Evolutionary conservation across 2,797 vertebrate species (phyloP).

Genomic region (Helarctos malayanus): DNA sequence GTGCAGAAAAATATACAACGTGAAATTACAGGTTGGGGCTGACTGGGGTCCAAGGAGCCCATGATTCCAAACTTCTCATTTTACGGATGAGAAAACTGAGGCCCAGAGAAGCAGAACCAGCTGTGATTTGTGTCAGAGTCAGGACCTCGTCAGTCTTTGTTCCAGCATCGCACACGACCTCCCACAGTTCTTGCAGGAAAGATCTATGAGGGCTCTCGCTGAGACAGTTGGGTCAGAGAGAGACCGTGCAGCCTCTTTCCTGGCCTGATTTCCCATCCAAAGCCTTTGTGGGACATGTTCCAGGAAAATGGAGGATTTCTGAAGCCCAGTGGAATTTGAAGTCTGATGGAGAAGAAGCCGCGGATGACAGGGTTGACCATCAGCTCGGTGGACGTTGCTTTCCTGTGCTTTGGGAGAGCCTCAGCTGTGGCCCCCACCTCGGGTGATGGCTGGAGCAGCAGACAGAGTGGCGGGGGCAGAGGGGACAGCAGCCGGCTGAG

Average conservation of each 20-base stretch:
- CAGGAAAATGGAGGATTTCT: background rate
- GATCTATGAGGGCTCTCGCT: fast-evolving
- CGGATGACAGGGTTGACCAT: background rate
- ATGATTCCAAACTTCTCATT: background rate
- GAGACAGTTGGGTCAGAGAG: background rate
- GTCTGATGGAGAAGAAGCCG: background rate
- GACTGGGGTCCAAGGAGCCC: background rate
- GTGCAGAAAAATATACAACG: background rate
- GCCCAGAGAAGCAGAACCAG: background rate
- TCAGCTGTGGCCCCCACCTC: fast-evolving
- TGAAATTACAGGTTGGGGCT: background rate
- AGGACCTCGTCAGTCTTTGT: too few relatives aligned
- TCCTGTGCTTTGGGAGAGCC: background rate
- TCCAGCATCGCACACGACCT: fast-evolving
- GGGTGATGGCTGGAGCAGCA: background rate
- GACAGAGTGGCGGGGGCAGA: constrained; percentile 74
- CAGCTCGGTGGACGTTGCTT: background rate
- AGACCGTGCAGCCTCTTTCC: background rate
- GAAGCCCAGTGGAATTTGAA: background rate
- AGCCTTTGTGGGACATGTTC: background rate
- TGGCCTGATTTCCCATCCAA: background rate
- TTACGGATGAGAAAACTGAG: background rate
- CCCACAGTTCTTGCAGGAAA: background rate
- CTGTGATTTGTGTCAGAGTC: background rate
- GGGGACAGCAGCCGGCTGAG: constrained; percentile 6